Conservation (phyloP, 2,797 vertebrate genomes). For the Falco naumanni region DNA sequence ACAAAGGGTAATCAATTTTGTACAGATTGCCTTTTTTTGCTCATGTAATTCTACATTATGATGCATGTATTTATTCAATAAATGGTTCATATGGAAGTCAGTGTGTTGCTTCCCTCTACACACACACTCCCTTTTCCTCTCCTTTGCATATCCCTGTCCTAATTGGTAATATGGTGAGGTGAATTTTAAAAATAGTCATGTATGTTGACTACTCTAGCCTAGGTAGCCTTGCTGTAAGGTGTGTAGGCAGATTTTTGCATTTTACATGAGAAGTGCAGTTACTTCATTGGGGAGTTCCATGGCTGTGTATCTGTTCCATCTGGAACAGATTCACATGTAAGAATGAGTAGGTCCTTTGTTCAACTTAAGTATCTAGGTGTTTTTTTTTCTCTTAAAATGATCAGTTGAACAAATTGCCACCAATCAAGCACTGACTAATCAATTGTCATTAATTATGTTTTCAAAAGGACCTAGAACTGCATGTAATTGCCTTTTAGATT, state of each 20-base stretch:
- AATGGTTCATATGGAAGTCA: constrained; percentile 61
- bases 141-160: not conserved
- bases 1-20: constrained; percentile 56
- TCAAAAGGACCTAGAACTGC: not conserved
- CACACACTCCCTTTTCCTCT: not conserved
- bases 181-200: not conserved
- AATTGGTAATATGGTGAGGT: not conserved
- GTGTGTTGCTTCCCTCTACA: not conserved
- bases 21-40: constrained; percentile 71
- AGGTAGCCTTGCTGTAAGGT: not conserved
- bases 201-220: not conserved
- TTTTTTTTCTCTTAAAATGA: not conserved
- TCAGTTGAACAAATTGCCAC: not conserved
- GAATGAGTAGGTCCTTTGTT: not conserved
- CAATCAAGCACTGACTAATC: not conserved
- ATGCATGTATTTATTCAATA: constrained; percentile 82
- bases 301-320: not conserved
- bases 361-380: not conserved
- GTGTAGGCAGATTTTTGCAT: not conserved
- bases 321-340: not conserved
- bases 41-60: constrained; percentile 70
- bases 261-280: not conserved
- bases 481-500: not conserved
- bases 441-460: not conserved
- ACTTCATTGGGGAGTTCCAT: not conserved